A percentile compares a stretch with the other conserved stretches of the same genome.
Evolutionary conservation across 2,113 vertebrate genomes (phyloP).

Genomic region (Rhadina sibilatrix): DNA sequence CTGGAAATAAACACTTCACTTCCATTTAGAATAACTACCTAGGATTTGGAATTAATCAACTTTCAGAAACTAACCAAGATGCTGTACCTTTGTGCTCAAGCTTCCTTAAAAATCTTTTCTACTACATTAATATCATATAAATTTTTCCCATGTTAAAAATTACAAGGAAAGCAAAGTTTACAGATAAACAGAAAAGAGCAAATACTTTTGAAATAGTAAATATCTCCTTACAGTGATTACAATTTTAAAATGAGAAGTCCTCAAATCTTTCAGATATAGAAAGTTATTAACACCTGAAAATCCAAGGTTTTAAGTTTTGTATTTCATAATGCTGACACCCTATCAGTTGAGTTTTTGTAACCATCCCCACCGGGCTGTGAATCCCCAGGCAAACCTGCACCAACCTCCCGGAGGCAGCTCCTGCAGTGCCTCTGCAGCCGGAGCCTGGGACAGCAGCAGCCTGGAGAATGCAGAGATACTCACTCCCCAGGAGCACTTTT

Average conservation of each 20-base stretch:
- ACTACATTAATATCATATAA: background rate
- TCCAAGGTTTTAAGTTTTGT: background rate
- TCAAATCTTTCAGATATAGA: background rate
- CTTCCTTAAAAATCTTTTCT: background rate
- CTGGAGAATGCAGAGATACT: background rate
- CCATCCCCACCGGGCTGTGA: background rate
- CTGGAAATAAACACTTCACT: background rate
- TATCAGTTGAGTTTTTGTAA: background rate
- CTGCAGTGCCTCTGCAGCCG: background rate
- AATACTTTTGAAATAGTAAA: background rate
- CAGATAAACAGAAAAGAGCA: background rate
- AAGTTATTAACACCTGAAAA: background rate
- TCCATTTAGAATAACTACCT: background rate
- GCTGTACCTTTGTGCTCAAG: background rate
- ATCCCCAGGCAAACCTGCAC: background rate
- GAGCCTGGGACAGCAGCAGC: background rate
- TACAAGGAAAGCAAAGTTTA: background rate
- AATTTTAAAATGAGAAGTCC: background rate
- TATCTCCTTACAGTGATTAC: background rate
- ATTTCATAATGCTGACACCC: background rate
- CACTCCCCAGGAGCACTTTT: conserved; percentile 35
- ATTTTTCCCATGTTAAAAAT: background rate
- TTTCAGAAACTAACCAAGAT: background rate
- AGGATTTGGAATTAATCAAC: background rate
- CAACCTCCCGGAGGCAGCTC: background rate